Conservation (phyloP, 2,888 invertebrate genomes). For the Andricus curvator region DNA sequence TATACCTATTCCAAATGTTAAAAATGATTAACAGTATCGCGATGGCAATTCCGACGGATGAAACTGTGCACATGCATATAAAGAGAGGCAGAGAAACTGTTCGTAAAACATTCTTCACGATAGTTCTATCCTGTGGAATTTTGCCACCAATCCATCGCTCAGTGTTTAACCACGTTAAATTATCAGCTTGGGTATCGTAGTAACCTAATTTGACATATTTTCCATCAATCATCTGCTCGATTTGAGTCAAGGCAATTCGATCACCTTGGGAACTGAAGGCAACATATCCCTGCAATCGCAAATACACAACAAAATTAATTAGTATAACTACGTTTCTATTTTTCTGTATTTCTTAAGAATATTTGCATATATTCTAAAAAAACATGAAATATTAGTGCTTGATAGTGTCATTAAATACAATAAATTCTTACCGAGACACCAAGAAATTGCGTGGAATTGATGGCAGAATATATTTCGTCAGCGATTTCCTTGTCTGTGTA, state of each 20-base stretch:
- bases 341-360: not conserved
- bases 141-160: constrained; percentile 96
- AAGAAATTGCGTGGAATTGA: constrained; percentile 98
- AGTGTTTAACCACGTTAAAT: constrained; percentile 94
- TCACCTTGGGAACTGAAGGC: constrained; percentile 99
- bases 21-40: constrained; percentile 93
- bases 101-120: constrained; percentile 90
- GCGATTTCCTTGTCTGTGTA: constrained; percentile 97
- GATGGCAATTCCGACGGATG: constrained; percentile 91
- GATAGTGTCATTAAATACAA: constrained; percentile 34
- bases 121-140: constrained; percentile 96
- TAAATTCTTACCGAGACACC: constrained; percentile 94
- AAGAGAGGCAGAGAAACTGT: constrained; percentile 94
- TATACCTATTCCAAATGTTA: constrained; percentile 94
- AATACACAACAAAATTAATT: constrained; percentile 13
- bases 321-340: not conserved
- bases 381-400: not conserved
- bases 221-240: constrained; percentile 97
- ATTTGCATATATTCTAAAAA: not conserved
- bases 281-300: constrained; percentile 90
- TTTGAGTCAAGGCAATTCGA: constrained; percentile 98
- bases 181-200: constrained; percentile 97
- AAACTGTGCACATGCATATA: constrained; percentile 95
- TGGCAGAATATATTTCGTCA: constrained; percentile 97
- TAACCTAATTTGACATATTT: constrained; percentile 96